A percentile compares a stretch with the other conserved stretches of the same genome.
These are phyloP conservation scores for Drosophila bifasciata DNA, from an alignment of 1,140 invertebrate genomes.

Conservation along the genomic window DNA sequence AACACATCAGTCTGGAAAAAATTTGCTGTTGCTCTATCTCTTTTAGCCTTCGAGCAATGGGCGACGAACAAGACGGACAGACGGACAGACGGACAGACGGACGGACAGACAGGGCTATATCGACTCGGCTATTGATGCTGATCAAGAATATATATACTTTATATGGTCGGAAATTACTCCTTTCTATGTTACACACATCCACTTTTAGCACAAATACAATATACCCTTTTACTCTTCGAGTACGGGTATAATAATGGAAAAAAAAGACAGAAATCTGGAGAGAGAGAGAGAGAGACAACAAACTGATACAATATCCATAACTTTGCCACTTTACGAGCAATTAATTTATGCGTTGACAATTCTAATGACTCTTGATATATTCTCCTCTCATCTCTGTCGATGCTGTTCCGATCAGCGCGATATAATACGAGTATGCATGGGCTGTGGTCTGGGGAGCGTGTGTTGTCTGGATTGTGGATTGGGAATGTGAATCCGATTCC, in stretches of 20 bases:
- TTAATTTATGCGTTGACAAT: constrained; percentile 84
- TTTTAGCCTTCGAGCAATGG: no score
- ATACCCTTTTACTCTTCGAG: no score
- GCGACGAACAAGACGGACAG: no score
- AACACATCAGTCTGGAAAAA: no score
- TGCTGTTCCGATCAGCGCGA: constrained; percentile 21
- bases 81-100: no score
- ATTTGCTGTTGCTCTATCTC: no score
- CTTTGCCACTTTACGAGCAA: constrained; percentile 80
- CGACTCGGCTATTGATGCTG: no score
- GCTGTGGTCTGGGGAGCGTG: constrained; percentile 23
- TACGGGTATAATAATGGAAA: constrained; percentile 2
- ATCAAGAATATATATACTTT: no score
- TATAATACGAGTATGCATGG: constrained; percentile 21
- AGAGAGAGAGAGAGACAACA: constrained; percentile 36
- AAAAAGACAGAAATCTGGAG: constrained; percentile 12
- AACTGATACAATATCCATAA: constrained; percentile 68
- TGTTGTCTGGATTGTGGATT: constrained; percentile 38
- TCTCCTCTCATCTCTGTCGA: constrained; percentile 26
- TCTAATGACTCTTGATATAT: constrained; percentile 82
- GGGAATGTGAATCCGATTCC: constrained; percentile 25
- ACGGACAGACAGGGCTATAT: no score
- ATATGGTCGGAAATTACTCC: no score
- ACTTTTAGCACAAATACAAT: no score
- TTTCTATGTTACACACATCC: no score